These are phyloP conservation scores for Hipposideros larvatus DNA, from an alignment of 2,797 vertebrate genomes.

Conservation along the genomic window DNA sequence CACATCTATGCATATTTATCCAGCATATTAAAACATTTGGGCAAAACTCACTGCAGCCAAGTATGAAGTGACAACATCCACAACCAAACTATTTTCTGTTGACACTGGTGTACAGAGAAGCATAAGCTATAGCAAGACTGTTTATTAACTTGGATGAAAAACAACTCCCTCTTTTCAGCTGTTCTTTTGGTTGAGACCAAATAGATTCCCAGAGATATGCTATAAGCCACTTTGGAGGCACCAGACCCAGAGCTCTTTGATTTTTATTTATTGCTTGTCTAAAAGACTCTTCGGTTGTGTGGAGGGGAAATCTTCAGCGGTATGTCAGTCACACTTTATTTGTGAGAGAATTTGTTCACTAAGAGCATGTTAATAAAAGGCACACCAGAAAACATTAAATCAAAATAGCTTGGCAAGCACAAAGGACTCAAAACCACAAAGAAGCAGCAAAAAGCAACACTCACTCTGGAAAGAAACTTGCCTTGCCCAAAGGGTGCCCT, in stretches of 20 bases:
- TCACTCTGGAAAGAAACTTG: neutral
- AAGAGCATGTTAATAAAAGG: slow-evolving; percentile 5
- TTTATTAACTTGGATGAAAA: slow-evolving; percentile 31
- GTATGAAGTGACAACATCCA: slow-evolving; percentile 37
- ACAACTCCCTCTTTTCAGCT: neutral
- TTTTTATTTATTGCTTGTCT: neutral
- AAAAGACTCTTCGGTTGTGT: neutral
- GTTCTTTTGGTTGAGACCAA: neutral
- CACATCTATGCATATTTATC: slow-evolving; percentile 34
- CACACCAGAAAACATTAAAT: neutral
- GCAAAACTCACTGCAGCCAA: slow-evolving; percentile 46
- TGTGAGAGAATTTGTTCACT: slow-evolving; percentile 20
- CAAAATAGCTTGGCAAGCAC: neutral
- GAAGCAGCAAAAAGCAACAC: neutral
- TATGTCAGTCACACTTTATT: neutral
- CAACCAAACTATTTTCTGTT: slow-evolving; percentile 40
- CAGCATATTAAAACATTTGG: neutral
- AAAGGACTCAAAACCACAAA: neutral
- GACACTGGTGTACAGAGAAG: neutral
- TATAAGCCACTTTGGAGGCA: neutral
- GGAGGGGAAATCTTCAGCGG: neutral
- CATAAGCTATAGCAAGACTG: neutral
- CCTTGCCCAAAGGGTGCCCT: neutral
- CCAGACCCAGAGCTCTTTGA: neutral
- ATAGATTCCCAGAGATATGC: neutral